These are phyloP conservation scores for Pseudomugil tenellus DNA, from an alignment of 2,797 vertebrate species.

Conservation along the genomic window DNA sequence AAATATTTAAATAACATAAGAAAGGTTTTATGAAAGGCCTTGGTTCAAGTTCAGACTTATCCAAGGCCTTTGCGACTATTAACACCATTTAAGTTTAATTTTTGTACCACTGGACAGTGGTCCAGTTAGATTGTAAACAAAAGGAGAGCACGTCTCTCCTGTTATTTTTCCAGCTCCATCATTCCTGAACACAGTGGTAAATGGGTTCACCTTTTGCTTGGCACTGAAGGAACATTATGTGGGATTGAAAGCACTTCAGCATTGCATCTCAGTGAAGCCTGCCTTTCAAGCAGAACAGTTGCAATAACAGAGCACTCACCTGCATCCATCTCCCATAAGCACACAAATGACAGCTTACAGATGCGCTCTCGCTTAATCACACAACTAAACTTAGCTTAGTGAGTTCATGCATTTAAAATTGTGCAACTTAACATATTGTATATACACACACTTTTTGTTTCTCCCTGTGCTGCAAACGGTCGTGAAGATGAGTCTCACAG, in stretches of 20 bases:
- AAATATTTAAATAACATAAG: slow-evolving; percentile 71
- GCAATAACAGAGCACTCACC: slow-evolving; percentile 12
- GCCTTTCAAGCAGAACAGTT: slow-evolving; percentile 17
- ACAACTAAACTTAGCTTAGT: slow-evolving; percentile 12
- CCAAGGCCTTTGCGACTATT: slow-evolving; percentile 29
- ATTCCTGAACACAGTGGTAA: background rate
- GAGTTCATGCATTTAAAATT: slow-evolving; percentile 12
- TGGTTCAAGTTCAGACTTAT: slow-evolving; percentile 52
- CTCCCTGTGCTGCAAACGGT: slow-evolving; percentile 20
- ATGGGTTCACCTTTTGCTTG: slow-evolving; percentile 16
- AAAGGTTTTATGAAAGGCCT: slow-evolving; percentile 54
- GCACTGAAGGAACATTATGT: slow-evolving; percentile 49
- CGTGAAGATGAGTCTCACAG: slow-evolving; percentile 81
- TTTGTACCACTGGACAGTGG: slow-evolving; percentile 49
- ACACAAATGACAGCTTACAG: slow-evolving; percentile 40
- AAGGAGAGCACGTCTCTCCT: slow-evolving; percentile 21
- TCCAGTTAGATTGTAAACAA: slow-evolving; percentile 56
- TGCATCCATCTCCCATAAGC: slow-evolving; percentile 12
- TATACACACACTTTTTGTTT: background rate
- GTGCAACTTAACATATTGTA: slow-evolving; percentile 4
- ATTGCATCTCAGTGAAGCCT: slow-evolving; percentile 22
- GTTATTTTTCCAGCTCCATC: slow-evolving; percentile 13
- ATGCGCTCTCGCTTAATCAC: slow-evolving; percentile 42
- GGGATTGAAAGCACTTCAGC: slow-evolving; percentile 26
- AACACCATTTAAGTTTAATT: slow-evolving; percentile 29